Evolutionary conservation across 2,888 invertebrate species (phyloP).

Genomic region (Noctua comes): DNA sequence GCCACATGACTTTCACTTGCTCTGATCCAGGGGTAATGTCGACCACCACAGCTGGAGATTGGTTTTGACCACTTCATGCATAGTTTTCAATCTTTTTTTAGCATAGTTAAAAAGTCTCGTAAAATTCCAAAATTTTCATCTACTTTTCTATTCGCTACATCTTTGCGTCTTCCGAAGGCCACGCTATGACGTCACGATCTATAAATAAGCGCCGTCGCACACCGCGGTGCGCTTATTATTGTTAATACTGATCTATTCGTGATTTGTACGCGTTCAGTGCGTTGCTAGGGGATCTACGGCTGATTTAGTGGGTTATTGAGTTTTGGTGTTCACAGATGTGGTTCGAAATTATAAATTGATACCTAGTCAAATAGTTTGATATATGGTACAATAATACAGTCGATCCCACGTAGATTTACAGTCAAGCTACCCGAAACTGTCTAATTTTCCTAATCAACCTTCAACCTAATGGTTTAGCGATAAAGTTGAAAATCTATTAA

Average conservation of each 20-base stretch:
- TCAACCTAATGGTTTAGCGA: too few species aligned
- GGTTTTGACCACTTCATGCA: neutral
- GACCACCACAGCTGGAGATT: neutral
- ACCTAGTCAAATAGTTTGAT: neutral
- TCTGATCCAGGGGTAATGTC: neutral
- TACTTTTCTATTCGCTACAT: constrained; percentile 7
- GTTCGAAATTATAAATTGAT: neutral
- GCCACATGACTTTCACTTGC: neutral
- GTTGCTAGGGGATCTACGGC: constrained; percentile 55
- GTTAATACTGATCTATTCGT: constrained; percentile 49
- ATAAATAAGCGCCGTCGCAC: constrained; percentile 58
- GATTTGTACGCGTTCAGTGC: constrained; percentile 32
- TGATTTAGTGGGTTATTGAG: constrained; percentile 9
- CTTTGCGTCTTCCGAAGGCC: constrained; percentile 9
- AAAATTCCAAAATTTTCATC: neutral
- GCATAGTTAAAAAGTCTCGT: neutral
- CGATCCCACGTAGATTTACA: neutral
- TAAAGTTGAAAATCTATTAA: too few species aligned
- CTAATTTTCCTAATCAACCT: too few species aligned
- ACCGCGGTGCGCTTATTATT: constrained; percentile 56
- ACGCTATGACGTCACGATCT: constrained; percentile 47
- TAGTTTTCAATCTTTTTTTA: neutral
- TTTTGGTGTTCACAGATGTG: constrained; percentile 21
- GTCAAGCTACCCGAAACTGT: too few species aligned
- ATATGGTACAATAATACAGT: neutral